Evolutionary conservation across 2,797 vertebrate genomes (phyloP).

Genomic region (Schizopygopsis pylzovi): DNA sequence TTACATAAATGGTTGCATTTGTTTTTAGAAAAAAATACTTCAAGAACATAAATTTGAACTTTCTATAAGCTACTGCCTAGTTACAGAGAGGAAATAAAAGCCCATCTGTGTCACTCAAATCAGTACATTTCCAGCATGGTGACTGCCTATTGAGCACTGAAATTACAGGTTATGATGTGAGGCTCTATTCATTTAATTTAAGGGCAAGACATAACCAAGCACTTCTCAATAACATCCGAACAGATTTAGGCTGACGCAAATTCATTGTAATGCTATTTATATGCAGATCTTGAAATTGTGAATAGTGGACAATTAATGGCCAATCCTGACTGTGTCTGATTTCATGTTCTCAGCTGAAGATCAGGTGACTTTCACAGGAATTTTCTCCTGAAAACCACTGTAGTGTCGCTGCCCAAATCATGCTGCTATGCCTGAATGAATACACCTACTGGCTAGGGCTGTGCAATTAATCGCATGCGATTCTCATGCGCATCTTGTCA

Average conservation of each 20-base stretch:
- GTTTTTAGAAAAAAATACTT: conserved; percentile 13
- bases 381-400: conserved; percentile 9
- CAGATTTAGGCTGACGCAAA: neutral
- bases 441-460: neutral
- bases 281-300: neutral
- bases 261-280: neutral
- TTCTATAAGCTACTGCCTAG: conserved; percentile 31
- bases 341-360: neutral
- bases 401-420: conserved; percentile 1
- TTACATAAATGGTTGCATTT: neutral
- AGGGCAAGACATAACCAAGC: neutral
- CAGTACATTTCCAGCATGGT: neutral
- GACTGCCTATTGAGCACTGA: neutral
- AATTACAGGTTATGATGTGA: neutral
- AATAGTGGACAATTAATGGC: neutral
- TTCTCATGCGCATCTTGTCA: too few species aligned
- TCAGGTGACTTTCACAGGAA: conserved; percentile 21
- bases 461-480: too few species aligned
- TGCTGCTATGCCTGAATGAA: neutral
- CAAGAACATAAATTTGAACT: conserved; percentile 6
- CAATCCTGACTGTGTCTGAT: neutral
- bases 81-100: conserved; percentile 37
- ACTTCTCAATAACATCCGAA: neutral
- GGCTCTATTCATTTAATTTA: neutral
- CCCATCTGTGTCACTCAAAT: conserved; percentile 27